Percentiles rank a stretch among this genome's conserved stretches.
phyloP scores from a whole-genome alignment of 2,888 invertebrate genomes.

The Parnassius mnemosyne region DNA sequence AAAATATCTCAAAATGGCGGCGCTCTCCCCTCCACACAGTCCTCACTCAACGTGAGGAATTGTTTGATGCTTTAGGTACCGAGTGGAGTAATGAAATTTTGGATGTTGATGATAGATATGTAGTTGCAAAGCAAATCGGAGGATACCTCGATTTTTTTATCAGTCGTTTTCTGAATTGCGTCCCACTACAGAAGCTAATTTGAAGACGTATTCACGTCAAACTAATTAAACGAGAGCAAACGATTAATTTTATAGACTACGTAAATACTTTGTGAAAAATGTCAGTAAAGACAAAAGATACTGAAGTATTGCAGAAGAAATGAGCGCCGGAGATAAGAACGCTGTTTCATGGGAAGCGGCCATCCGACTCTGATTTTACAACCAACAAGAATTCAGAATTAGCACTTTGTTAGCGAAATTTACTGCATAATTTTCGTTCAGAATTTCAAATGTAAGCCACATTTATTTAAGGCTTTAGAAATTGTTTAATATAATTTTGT shows the following conservation, averaged over 20 bases:
- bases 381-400: slow-evolving; percentile 23
- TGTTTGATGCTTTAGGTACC: too few species aligned
- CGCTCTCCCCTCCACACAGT: too few species aligned
- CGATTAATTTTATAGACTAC: slow-evolving; percentile 4
- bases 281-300: slow-evolving; percentile 4
- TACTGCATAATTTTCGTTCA: slow-evolving; percentile 5
- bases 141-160: too few species aligned
- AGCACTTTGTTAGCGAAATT: slow-evolving; percentile 27
- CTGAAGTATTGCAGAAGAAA: slow-evolving; percentile 7
- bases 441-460: neutral
- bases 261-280: slow-evolving; percentile 16
- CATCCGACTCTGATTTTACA: slow-evolving; percentile 15
- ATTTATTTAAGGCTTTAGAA: neutral
- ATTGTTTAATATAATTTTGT: neutral
- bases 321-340: slow-evolving; percentile 10
- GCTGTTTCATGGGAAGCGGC: slow-evolving; percentile 7
- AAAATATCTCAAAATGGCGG: too few species aligned
- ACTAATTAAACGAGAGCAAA: neutral
- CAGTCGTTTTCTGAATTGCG: too few species aligned
- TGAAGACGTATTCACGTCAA: too few species aligned
- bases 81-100: too few species aligned
- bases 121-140: too few species aligned
- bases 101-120: too few species aligned
- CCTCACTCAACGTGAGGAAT: too few species aligned
- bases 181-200: too few species aligned